phyloP scores from a whole-genome alignment of 2,888 invertebrate genomes.

The Pyrrhosoma nymphula region DNA sequence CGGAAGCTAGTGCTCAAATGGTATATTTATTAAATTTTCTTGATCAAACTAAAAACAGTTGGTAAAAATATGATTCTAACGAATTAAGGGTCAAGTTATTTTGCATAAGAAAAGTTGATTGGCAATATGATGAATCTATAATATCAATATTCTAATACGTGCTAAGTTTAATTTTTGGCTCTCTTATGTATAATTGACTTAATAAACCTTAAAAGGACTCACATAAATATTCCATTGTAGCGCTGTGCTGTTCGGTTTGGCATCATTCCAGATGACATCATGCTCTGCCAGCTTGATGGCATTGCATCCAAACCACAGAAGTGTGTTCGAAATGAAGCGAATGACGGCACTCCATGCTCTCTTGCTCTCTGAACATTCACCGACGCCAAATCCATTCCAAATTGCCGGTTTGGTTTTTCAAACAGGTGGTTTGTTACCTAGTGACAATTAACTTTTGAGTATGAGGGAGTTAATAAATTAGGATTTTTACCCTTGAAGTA shows the following conservation, averaged over 20 bases:
- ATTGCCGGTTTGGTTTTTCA: constrained; percentile 79
- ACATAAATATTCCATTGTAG: constrained; percentile 75
- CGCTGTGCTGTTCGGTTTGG: constrained; percentile 75
- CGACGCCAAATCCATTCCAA: constrained; percentile 79
- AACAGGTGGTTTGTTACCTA: constrained; percentile 80
- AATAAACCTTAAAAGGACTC: background rate
- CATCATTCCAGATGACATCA: constrained; percentile 74
- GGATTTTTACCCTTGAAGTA: no score
- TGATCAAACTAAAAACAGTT: no score
- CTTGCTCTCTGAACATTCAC: constrained; percentile 79
- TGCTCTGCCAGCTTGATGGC: constrained; percentile 75
- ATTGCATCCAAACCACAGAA: constrained; percentile 75
- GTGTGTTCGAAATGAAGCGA: constrained; percentile 76
- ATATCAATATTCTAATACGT: no score
- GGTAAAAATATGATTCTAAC: no score
- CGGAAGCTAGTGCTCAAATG: no score
- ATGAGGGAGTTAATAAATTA: no score
- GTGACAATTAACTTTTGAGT: constrained; percentile 20
- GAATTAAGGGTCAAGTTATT: no score
- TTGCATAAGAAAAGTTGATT: no score
- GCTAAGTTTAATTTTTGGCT: background rate
- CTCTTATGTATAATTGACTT: background rate
- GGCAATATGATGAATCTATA: no score
- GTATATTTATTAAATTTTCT: no score
- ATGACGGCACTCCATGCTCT: constrained; percentile 79